Percentiles rank a stretch among this genome's conserved stretches.
phyloP scores from a whole-genome alignment of 2,113 vertebrate genomes.

The Macquaria australasica region DNA sequence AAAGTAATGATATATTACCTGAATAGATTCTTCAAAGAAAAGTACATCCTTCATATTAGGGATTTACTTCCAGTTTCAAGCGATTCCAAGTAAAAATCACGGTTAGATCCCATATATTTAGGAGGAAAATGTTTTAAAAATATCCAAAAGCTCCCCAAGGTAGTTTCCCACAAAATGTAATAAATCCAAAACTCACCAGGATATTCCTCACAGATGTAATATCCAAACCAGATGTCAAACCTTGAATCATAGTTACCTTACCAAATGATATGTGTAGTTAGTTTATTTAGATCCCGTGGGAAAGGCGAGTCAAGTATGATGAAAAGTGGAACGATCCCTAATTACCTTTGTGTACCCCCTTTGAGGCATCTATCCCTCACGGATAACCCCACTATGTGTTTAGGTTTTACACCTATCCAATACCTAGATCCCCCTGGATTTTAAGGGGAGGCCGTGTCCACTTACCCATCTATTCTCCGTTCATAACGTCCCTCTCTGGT shows the following conservation, averaged over 20 bases:
- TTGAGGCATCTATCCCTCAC: conserved; percentile 69
- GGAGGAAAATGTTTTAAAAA: conserved; percentile 68
- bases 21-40: conserved; percentile 59
- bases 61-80: conserved; percentile 76
- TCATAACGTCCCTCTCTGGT: conserved; percentile 99
- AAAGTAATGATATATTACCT: conserved; percentile 36
- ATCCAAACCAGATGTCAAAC: conserved; percentile 85
- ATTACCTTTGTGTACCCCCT: conserved; percentile 79
- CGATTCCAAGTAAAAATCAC: conserved; percentile 64
- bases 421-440: conserved; percentile 80
- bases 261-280: conserved; percentile 79
- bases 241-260: conserved; percentile 80
- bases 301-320: conserved; percentile 81
- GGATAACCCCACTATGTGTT: conserved; percentile 80
- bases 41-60: conserved; percentile 63
- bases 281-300: conserved; percentile 79
- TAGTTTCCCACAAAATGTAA: conserved; percentile 80
- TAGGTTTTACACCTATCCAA: conserved; percentile 80
- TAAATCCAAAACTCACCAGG: conserved; percentile 84
- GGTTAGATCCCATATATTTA: conserved; percentile 75
- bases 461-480: conserved; percentile 91
- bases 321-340: conserved; percentile 83
- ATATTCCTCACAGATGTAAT: conserved; percentile 84
- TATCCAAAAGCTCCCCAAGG: conserved; percentile 81
- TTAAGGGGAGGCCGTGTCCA: conserved; percentile 86